These are phyloP conservation scores for Pachyuromys duprasi DNA, from an alignment of 2,797 vertebrate genomes.

Conservation along the genomic window DNA sequence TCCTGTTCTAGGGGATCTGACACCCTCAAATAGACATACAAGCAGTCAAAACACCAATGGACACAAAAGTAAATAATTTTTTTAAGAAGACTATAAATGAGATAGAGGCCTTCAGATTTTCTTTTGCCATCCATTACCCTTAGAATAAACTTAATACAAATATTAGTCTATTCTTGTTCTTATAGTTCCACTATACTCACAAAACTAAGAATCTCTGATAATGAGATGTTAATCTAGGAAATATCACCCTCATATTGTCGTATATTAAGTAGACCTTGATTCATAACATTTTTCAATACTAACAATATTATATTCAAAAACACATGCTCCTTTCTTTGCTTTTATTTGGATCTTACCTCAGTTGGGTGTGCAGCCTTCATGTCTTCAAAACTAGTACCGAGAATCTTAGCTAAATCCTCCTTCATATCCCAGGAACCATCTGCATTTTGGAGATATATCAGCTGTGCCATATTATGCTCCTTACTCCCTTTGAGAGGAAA, in stretches of 20 bases:
- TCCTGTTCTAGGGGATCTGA: no score
- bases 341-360: constrained; percentile 78
- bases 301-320: background rate
- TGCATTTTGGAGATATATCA: constrained; percentile 90
- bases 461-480: constrained; percentile 76
- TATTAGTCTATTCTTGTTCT: background rate
- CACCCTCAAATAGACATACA: no score
- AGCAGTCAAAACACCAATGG: no score
- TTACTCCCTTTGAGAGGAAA: background rate
- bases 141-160: background rate
- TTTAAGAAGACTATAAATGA: background rate
- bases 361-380: constrained; percentile 79
- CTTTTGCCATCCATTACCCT: background rate
- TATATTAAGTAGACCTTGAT: background rate
- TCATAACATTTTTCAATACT: background rate
- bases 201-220: background rate
- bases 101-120: background rate
- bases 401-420: constrained; percentile 79
- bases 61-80: no score
- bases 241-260: background rate
- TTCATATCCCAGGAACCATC: constrained; percentile 88
- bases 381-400: constrained; percentile 84
- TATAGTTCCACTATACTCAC: background rate
- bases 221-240: background rate
- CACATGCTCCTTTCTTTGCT: background rate